Evolutionary conservation across 2,113 vertebrate genomes (phyloP).

Genomic region (Butorides virescens): DNA sequence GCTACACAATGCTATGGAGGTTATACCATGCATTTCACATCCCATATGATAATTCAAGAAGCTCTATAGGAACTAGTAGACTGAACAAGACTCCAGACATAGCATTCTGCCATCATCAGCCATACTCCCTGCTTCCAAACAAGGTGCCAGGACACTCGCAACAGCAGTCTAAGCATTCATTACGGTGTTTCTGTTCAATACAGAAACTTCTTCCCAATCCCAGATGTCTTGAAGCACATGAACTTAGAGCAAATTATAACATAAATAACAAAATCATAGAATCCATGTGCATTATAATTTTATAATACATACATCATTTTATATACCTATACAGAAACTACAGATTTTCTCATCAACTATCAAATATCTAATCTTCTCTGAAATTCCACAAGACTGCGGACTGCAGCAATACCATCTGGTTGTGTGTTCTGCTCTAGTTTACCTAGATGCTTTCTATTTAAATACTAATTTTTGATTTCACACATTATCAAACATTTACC

Average conservation of each 20-base stretch:
- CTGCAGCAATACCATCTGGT: not conserved
- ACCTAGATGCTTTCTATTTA: not conserved
- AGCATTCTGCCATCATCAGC: not conserved
- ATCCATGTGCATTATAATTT: not conserved
- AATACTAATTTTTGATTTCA: not conserved
- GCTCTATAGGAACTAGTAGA: not conserved
- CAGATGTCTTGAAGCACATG: not conserved
- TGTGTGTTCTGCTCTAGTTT: not conserved
- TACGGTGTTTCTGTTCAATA: not conserved
- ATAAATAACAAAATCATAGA: not conserved
- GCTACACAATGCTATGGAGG: not conserved
- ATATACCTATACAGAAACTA: not conserved
- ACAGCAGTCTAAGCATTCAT: not conserved
- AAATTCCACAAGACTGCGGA: not conserved
- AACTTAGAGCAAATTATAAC: not conserved
- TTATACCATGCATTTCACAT: not conserved
- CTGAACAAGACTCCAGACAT: not conserved
- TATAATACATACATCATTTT: not conserved
- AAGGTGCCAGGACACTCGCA: not conserved
- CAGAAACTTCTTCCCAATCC: not conserved
- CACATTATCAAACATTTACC: not conserved
- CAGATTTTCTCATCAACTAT: not conserved
- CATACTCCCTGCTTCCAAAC: not conserved
- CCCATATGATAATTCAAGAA: not conserved
- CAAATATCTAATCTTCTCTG: not conserved